A percentile compares a stretch with the other conserved stretches of the same genome.
Conservation (phyloP, 2,797 vertebrate species). For the Oreochromis grahami region DNA sequence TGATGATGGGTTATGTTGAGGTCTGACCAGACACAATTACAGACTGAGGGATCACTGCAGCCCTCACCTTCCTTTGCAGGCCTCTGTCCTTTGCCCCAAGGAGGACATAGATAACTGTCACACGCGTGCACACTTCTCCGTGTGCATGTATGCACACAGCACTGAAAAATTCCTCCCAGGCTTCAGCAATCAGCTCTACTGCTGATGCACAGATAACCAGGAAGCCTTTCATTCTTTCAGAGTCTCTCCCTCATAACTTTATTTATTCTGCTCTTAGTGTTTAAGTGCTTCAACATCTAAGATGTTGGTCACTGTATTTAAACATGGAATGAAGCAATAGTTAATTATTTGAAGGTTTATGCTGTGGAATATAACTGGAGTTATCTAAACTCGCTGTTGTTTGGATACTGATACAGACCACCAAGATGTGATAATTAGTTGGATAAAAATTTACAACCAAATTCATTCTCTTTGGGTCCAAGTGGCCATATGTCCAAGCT, state of each 20-base stretch:
- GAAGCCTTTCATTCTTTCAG: neutral
- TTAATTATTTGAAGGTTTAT: neutral
- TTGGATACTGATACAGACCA: neutral
- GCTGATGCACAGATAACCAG: conserved; percentile 15
- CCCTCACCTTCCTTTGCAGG: neutral
- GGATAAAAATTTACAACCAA: neutral
- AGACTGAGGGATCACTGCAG: neutral
- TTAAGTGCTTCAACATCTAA: neutral
- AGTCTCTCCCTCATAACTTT: neutral
- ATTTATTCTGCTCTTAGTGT: neutral
- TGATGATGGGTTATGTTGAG: neutral
- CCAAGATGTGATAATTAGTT: neutral
- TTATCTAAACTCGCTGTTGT: neutral
- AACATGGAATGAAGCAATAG: rapidly evolving
- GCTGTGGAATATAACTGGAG: neutral
- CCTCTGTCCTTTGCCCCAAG: neutral
- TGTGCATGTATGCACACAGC: neutral
- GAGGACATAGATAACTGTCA: neutral
- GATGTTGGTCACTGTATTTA: neutral
- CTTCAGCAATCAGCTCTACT: neutral
- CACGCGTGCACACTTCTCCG: neutral
- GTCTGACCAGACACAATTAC: neutral
- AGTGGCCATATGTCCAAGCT: neutral
- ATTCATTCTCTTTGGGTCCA: neutral
- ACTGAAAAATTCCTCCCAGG: neutral